Percentiles rank a stretch among this genome's conserved stretches.
Conservation (phyloP, 2,797 vertebrate genomes). For the Trematomus bernacchii region DNA sequence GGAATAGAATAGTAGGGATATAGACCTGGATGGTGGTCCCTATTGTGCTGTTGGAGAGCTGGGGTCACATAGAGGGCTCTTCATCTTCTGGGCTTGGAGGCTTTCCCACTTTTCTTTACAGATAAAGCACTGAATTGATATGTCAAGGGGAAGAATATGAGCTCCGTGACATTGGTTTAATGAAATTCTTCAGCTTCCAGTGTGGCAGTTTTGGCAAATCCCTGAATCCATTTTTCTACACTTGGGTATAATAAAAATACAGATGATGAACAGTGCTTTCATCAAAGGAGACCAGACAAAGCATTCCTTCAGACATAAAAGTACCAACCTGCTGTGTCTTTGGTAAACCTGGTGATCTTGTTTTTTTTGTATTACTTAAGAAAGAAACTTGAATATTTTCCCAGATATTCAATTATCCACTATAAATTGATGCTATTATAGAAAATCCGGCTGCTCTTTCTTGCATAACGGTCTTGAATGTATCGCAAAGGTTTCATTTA, state of each 20-base stretch:
- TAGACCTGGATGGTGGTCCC: conserved; percentile 53
- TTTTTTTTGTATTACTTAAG: background rate
- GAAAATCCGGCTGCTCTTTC: too few species aligned
- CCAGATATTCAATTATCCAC: background rate
- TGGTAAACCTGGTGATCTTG: background rate
- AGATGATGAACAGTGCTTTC: conserved; percentile 39
- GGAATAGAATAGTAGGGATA: conserved; percentile 43
- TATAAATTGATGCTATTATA: background rate
- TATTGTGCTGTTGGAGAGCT: conserved; percentile 45
- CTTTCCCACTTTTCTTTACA: conserved; percentile 39
- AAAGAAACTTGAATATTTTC: background rate
- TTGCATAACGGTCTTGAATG: background rate
- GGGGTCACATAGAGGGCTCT: conserved; percentile 54
- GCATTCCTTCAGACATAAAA: conserved; percentile 22
- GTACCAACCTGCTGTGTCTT: conserved; percentile 2
- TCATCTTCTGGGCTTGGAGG: conserved; percentile 41
- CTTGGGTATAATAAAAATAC: conserved; percentile 45
- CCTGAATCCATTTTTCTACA: conserved; percentile 54
- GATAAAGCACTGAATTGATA: conserved; percentile 57
- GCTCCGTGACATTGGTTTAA: conserved; percentile 47
- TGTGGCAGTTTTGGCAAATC: conserved; percentile 50
- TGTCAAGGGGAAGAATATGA: conserved; percentile 58
- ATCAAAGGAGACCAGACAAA: conserved; percentile 29
- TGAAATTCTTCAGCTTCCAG: conserved; percentile 63
- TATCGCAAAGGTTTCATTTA: background rate